Conservation (phyloP, 2,113 vertebrate genomes). For the Calyptomena viridis region DNA sequence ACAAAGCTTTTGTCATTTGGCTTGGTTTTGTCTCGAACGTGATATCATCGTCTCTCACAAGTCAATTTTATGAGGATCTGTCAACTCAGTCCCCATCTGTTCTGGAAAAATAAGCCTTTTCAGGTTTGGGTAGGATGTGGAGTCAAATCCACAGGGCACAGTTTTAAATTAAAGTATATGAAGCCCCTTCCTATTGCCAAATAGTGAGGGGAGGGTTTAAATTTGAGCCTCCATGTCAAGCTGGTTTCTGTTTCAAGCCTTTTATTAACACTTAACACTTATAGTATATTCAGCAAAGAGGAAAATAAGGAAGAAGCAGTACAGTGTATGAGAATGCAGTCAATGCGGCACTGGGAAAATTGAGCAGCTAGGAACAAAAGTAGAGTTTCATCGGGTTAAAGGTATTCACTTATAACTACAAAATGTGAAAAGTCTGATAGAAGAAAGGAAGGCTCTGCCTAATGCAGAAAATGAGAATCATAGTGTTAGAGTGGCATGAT, state of each 20-base stretch:
- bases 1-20: slow-evolving; percentile 10
- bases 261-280: background rate
- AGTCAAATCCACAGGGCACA: background rate
- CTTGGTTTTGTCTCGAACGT: background rate
- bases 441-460: background rate
- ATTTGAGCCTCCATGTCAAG: background rate
- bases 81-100: slow-evolving; percentile 36
- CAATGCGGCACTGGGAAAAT: background rate
- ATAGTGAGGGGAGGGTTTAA: background rate
- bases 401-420: background rate
- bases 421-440: background rate
- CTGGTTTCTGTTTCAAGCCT: background rate
- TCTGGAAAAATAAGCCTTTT: slow-evolving; percentile 20
- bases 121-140: background rate
- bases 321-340: background rate
- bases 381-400: background rate
- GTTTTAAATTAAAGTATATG: background rate
- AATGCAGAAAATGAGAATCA: background rate
- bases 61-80: slow-evolving; percentile 52
- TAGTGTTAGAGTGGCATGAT: background rate
- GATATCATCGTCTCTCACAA: slow-evolving; percentile 11
- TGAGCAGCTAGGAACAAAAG: background rate
- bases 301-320: background rate
- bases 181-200: background rate
- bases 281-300: background rate